Conservation (phyloP, 2,797 vertebrate genomes). For the Neoniphon sammara region DNA sequence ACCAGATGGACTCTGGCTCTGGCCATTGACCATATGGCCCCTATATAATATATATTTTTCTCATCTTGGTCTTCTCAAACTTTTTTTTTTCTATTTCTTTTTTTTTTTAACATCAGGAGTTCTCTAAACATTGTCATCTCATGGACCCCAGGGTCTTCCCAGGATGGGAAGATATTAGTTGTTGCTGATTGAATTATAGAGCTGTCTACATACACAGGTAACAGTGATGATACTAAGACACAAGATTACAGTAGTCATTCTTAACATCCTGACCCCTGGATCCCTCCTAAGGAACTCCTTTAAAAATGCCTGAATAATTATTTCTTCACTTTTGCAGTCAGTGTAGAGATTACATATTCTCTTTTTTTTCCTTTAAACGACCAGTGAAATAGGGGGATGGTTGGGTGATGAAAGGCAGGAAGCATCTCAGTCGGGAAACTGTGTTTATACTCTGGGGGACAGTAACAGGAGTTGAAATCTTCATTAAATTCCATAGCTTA, state of each 20-base stretch:
- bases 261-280: no score
- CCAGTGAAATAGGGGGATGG: not conserved
- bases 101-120: not conserved
- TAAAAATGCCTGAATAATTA: no score
- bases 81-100: not conserved
- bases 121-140: not conserved
- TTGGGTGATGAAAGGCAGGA: not conserved
- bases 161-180: no score
- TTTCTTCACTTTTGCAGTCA: no score
- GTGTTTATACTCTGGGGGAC: slow-evolving; percentile 1
- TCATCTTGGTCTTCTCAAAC: not conserved
- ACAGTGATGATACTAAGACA: no score
- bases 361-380: no score
- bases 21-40: not conserved
- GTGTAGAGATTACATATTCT: no score
- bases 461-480: slow-evolving; percentile 14
- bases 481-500: slow-evolving; percentile 46
- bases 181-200: no score
- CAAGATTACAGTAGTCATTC: no score
- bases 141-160: no score
- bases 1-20: not conserved
- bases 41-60: not conserved
- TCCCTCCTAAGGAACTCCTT: no score
- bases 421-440: not conserved
- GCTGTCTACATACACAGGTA: no score